Percentiles rank a stretch among this genome's conserved stretches.
Conservation (phyloP, 2,113 vertebrate species). For the Myxocyprinus asiaticus region DNA sequence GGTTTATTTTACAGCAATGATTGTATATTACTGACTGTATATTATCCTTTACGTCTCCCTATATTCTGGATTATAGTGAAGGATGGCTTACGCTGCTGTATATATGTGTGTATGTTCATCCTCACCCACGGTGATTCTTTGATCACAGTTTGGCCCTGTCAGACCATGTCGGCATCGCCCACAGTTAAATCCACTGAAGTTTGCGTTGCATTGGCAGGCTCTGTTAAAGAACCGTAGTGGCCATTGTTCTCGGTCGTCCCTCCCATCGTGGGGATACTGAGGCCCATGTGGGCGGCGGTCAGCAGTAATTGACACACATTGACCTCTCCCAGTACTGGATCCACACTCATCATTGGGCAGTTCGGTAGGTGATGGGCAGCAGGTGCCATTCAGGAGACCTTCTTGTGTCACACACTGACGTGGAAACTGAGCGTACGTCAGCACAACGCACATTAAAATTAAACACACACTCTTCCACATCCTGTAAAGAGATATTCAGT, state of each 20-base stretch:
- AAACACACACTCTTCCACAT: constrained; percentile 56
- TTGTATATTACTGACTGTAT: too few relatives aligned
- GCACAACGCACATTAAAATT: constrained; percentile 54
- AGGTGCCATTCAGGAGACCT: constrained; percentile 79
- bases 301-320: constrained; percentile 77
- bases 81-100: too few relatives aligned
- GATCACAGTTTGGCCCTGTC: constrained; percentile 76
- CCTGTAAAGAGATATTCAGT: constrained; percentile 25
- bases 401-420: constrained; percentile 78
- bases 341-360: constrained; percentile 71
- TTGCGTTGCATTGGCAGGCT: constrained; percentile 83
- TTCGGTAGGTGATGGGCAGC: constrained; percentile 83
- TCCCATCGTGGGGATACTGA: constrained; percentile 86
- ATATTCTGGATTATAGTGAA: too few relatives aligned
- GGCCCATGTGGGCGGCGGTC: constrained; percentile 76
- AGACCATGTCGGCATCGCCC: constrained; percentile 87
- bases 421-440: constrained; percentile 82
- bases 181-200: constrained; percentile 90
- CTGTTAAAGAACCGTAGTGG: constrained; percentile 90
- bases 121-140: constrained; percentile 63
- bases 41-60: too few relatives aligned
- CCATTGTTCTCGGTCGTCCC: constrained; percentile 93
- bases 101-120: background rate
- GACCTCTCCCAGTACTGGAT: constrained; percentile 79
- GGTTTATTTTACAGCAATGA: too few relatives aligned